Base-by-base conservation (phyloP, 2,888 invertebrate genomes). In the Drosophila trichaetosa region DNA sequence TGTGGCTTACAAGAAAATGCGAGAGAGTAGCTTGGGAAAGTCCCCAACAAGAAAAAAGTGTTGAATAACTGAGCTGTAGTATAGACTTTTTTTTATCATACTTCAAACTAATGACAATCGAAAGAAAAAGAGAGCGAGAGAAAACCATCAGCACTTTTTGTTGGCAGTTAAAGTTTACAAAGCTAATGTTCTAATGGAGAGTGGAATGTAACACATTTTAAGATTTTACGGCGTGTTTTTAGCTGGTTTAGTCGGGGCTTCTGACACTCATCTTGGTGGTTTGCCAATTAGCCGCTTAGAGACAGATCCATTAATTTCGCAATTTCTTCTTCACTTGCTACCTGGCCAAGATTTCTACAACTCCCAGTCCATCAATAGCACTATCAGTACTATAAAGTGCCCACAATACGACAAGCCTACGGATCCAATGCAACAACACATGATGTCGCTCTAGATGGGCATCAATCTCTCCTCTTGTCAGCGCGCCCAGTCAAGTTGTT, bases 381-480 rank as follows among this genome's bases (percentile, higher is more conserved):
- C 56, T 64, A 62, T 65, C 79, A 63, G 69, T 51, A 64, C 42
- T 46, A 51, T 54, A 65, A 57, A 54, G 56, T 54, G 73, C 53
- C 85, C 69, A 69, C 68, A 73, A 69, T 57, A 46, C 53, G 38
- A 54, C 69, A 33, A 67, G 40, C 59, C 63, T 57, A 68, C 75
- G 48, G 48, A 46, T 65, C 27, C 60, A 74, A 59, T 61, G 60
- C 59, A 58, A 46, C 49, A 36, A 29, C 70, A 70, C 62, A 58
- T 63, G 71, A 59, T 61, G 58, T 29, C 51, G 49, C 69, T 69
- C 75, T 69, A 88, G 75, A 73, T 88, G 87, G 81, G 73, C 84
- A 84, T 84, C 84, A 84, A 84, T 84, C 84, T 86, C 72, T 86
- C 65, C 67, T 61, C 81, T 83, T 87, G 87, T 84, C 84, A 89